Conservation (phyloP, 2,113 vertebrate genomes). For the Australoheros scitulus region DNA sequence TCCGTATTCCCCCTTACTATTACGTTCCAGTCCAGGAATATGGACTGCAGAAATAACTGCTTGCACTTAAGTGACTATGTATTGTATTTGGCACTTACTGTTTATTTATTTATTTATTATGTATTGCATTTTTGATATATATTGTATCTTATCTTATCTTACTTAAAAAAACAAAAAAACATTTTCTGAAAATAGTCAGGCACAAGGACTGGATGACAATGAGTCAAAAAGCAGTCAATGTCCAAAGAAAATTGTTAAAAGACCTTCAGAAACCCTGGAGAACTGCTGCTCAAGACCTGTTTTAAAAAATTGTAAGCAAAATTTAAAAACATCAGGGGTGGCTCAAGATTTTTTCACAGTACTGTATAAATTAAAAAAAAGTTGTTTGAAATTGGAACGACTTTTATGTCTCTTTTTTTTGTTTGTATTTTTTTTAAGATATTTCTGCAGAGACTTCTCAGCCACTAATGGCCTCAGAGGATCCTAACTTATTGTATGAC, state of each 20-base stretch:
- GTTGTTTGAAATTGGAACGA: background rate
- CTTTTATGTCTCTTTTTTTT: background rate
- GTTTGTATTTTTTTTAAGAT: background rate
- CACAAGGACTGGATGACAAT: background rate
- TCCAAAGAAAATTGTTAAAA: background rate
- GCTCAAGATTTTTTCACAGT: background rate
- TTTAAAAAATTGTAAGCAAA: background rate
- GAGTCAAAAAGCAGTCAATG: background rate
- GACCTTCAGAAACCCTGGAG: background rate
- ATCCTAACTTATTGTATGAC: constrained; percentile 80
- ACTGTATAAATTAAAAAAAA: background rate
- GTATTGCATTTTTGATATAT: no score
- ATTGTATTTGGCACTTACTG: no score
- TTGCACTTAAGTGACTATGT: no score
- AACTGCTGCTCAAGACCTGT: background rate
- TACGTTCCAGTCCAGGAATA: no score
- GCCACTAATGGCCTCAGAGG: constrained; percentile 78
- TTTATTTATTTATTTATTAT: no score
- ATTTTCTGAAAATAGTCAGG: background rate
- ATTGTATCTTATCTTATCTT: background rate
- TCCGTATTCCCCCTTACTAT: no score
- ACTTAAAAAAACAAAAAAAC: background rate
- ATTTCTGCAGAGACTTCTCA: constrained; percentile 32
- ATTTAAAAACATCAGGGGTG: background rate
- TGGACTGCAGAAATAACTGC: no score